Evolutionary conservation across 2,888 invertebrate genomes (phyloP).

Genomic region (Thymelicus lineola): DNA sequence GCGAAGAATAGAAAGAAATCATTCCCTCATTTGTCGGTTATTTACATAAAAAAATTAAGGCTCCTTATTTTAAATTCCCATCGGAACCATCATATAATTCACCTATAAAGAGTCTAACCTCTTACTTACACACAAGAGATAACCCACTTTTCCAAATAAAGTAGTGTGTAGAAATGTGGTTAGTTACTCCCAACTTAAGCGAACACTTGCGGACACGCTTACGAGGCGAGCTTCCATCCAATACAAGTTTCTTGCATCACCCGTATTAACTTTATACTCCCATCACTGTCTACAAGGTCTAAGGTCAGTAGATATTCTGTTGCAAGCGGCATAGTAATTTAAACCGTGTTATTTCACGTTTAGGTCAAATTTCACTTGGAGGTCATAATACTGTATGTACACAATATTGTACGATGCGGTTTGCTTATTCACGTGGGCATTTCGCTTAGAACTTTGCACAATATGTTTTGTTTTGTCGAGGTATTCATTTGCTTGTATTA

Average conservation of each 20-base stretch:
- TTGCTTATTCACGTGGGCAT: conserved; percentile 9
- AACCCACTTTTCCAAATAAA: not conserved
- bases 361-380: conserved; percentile 12
- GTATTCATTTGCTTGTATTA: not conserved
- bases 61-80: too few relatives aligned
- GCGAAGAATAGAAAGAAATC: too few relatives aligned
- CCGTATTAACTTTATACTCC: conserved; percentile 9
- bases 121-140: not conserved
- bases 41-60: too few relatives aligned
- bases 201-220: conserved; percentile 5
- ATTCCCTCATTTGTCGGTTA: too few relatives aligned
- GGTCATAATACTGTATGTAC: not conserved
- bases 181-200: conserved; percentile 5
- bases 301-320: conserved; percentile 11
- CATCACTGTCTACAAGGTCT: conserved; percentile 10
- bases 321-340: not conserved
- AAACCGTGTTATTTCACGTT: conserved; percentile 2
- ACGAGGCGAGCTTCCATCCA: conserved; percentile 10
- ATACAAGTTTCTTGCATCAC: conserved; percentile 17
- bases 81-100: too few relatives aligned
- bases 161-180: conserved; percentile 1
- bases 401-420: conserved; percentile 14
- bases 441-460: conserved; percentile 3
- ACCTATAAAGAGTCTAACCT: too few relatives aligned
- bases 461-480: conserved; percentile 10